phyloP scores from a whole-genome alignment of 2,888 invertebrate species.

The Gisinianus flammeolus region DNA sequence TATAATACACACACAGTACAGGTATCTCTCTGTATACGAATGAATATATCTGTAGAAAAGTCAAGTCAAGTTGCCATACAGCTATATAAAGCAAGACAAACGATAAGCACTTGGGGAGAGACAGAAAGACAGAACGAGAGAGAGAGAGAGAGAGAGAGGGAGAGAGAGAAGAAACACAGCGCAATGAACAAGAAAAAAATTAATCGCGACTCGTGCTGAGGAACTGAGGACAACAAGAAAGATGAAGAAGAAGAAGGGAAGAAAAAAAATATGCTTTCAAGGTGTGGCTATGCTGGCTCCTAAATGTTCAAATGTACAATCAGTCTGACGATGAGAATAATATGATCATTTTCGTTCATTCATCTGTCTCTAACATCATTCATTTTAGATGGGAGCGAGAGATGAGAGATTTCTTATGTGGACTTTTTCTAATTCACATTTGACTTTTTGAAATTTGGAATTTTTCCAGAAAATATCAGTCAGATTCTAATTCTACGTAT shows the following conservation, averaged over 20 bases:
- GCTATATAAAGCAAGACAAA: background rate
- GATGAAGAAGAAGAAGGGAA: conserved; percentile 31
- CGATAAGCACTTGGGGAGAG: background rate
- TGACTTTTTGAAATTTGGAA: background rate
- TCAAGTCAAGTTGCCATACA: no score
- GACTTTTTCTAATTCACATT: no score
- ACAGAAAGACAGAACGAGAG: background rate
- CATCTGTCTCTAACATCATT: background rate
- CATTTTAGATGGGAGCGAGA: background rate
- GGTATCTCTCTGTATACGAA: no score
- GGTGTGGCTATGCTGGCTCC: conserved; percentile 26
- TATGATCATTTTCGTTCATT: conserved; percentile 41
- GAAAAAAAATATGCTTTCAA: conserved; percentile 24
- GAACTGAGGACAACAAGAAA: conserved; percentile 42
- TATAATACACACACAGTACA: no score
- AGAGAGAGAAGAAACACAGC: conserved; percentile 13
- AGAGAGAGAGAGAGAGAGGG: background rate
- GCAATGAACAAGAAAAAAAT: conserved; percentile 38
- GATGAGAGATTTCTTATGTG: no score
- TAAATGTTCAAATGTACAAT: conserved; percentile 26
- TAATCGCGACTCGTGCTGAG: conserved; percentile 46
- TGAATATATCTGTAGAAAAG: no score
- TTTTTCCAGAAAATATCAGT: background rate
- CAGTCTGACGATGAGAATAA: conserved; percentile 34
- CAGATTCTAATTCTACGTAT: no score